Conservation (phyloP, 2,113 vertebrate genomes). For the Rattus norvegicus region GRCr8 NC_086021.1:74203001-74203500, state of each 20-base stretch:
- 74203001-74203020: background rate
- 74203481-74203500: background rate
- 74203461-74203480: constrained; percentile 33
- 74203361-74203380: background rate
- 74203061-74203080: background rate
- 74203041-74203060: background rate
- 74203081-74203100: background rate
- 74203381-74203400: background rate
- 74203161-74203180: background rate
- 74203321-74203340: background rate
- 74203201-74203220: background rate
- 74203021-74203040: background rate
- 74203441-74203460: background rate
- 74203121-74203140: background rate
- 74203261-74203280: background rate
- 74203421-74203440: background rate
- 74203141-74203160: background rate
- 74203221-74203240: background rate
- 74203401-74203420: background rate
- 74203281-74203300: background rate
- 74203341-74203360: fast-evolving
- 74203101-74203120: background rate
- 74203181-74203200: background rate
- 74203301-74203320: background rate
- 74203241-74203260: constrained; percentile 5